Percentiles rank a stretch among this genome's conserved stretches.
phyloP scores from a whole-genome alignment of 2,797 vertebrate genomes.

The Trematomus bernacchii region DNA sequence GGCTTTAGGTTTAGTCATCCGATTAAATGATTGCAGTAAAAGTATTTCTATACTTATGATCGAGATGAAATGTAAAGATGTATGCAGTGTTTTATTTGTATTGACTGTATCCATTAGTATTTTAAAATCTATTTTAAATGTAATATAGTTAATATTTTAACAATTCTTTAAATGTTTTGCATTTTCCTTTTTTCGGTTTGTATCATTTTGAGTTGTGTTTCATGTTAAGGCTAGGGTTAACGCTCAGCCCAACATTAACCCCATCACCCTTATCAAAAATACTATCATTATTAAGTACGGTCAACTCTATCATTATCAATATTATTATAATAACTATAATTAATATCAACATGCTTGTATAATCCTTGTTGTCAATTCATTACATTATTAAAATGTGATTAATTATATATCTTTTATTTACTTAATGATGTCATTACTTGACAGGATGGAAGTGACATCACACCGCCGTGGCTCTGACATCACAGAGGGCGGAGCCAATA shows the following conservation, averaged over 20 bases:
- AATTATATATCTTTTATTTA: not conserved
- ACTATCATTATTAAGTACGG: not conserved
- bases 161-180: not conserved
- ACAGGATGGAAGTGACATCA: slow-evolving; percentile 61
- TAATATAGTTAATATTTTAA: not conserved
- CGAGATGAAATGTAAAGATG: no score
- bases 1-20: not conserved
- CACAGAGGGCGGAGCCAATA: slow-evolving; percentile 5
- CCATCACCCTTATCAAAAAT: not conserved
- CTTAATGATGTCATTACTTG: not conserved
- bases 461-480: slow-evolving; percentile 12
- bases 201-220: not conserved
- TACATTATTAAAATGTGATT: no score
- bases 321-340: not conserved
- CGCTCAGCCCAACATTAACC: not conserved
- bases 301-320: no score
- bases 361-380: not conserved
- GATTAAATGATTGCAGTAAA: not conserved
- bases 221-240: not conserved
- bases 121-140: no score
- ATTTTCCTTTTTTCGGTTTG: not conserved
- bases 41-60: no score
- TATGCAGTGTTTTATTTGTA: no score
- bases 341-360: no score
- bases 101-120: no score